A percentile compares a stretch with the other conserved stretches of the same genome.
These are phyloP conservation scores for Misgurnus anguillicaudatus DNA, from an alignment of 2,113 vertebrate species.

Conservation along the genomic window DNA sequence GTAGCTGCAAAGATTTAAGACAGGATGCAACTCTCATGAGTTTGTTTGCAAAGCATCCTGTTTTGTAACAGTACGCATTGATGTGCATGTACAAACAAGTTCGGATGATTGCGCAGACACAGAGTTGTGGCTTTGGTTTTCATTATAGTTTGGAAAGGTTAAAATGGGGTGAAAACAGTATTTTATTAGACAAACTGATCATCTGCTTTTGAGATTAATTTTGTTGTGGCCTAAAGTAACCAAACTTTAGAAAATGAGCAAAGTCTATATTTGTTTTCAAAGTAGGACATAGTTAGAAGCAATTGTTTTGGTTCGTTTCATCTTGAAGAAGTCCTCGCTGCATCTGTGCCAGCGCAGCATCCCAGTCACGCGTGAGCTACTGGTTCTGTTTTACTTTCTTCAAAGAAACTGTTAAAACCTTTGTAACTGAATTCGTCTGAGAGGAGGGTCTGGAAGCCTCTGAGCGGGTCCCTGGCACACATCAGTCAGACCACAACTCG, in stretches of 20 bases:
- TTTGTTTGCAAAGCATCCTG: slow-evolving; percentile 57
- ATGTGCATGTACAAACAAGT: slow-evolving; percentile 6
- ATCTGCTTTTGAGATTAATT: not conserved
- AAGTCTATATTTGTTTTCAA: not conserved
- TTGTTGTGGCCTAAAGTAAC: not conserved
- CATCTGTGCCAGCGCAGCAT: not conserved
- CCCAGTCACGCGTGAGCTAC: slow-evolving; percentile 45
- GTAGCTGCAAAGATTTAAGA: slow-evolving; percentile 61
- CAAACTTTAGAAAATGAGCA: not conserved
- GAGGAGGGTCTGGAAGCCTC: slow-evolving; percentile 34
- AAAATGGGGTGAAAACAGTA: too few species aligned
- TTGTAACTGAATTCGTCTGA: slow-evolving; percentile 35
- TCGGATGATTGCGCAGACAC: not conserved
- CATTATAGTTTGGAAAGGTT: too few species aligned
- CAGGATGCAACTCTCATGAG: slow-evolving; percentile 47
- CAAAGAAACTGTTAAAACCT: slow-evolving; percentile 46
- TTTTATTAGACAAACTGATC: not conserved
- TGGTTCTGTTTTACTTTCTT: slow-evolving; percentile 45
- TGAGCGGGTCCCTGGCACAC: slow-evolving; percentile 42
- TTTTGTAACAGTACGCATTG: slow-evolving; percentile 10
- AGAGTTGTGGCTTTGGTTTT: not conserved
- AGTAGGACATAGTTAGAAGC: slow-evolving; percentile 11
- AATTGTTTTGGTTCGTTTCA: slow-evolving; percentile 16
- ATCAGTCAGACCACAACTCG: slow-evolving; percentile 54
- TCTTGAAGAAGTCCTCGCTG: slow-evolving; percentile 7